Evolutionary conservation across 1,140 invertebrate genomes (phyloP).

Genomic region (Caerostris darwini): DNA sequence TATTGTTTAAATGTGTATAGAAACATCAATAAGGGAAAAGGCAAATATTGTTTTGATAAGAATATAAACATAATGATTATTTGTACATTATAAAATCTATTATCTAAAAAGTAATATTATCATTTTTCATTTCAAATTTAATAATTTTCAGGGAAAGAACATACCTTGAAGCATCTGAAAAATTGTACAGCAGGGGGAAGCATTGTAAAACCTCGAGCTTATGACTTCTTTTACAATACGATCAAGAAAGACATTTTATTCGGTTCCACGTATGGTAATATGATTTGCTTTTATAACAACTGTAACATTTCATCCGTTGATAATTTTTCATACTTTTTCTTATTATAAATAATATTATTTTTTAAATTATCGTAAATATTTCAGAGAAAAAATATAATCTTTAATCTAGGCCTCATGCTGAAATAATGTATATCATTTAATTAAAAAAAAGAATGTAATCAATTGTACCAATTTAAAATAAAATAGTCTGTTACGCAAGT

Average conservation of each 20-base stretch:
- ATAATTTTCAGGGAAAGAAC: conserved; percentile 48
- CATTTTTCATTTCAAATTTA: neutral
- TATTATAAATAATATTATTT: too few species aligned
- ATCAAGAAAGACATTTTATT: conserved; percentile 39
- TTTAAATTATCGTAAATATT: neutral
- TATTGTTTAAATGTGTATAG: too few species aligned
- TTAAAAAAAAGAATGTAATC: too few species aligned
- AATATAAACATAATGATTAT: too few species aligned
- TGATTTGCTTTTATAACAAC: neutral
- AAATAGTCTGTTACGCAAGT: too few species aligned
- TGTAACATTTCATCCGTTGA: neutral
- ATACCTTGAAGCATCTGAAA: neutral
- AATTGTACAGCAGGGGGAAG: neutral
- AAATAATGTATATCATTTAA: too few species aligned
- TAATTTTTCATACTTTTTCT: too few species aligned
- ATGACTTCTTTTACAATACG: conserved; percentile 52
- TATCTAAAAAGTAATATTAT: too few species aligned
- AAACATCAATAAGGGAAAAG: too few species aligned
- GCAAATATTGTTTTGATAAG: too few species aligned
- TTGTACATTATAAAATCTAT: neutral
- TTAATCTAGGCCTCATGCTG: neutral
- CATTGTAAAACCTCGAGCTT: conserved; percentile 57
- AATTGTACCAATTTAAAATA: too few species aligned
- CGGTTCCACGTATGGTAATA: conserved; percentile 36
- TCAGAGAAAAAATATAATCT: neutral